Percentiles rank a stretch among this genome's conserved stretches.
phyloP scores from a whole-genome alignment of 2,888 invertebrate species.

The Drosophila buzzatii region DNA sequence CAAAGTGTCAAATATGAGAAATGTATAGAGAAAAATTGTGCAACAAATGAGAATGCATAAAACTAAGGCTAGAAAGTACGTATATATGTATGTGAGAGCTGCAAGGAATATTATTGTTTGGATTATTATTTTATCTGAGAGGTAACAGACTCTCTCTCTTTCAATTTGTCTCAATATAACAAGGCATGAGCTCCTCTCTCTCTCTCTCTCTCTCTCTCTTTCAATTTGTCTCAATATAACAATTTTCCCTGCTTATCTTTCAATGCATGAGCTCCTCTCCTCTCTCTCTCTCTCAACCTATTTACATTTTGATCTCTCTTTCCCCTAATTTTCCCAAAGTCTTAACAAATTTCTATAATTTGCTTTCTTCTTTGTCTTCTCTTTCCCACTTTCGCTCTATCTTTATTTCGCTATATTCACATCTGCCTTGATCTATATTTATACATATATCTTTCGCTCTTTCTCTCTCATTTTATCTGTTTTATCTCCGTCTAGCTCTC shows the following conservation, averaged over 20 bases:
- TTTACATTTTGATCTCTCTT: not conserved
- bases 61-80: not conserved
- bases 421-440: not conserved
- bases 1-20: conserved; percentile 10
- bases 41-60: not conserved
- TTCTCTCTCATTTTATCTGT: not conserved
- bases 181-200: no score
- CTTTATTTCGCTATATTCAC: not conserved
- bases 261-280: no score
- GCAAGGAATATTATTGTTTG: not conserved
- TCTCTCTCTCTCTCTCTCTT: not conserved
- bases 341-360: not conserved
- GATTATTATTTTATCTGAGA: no score
- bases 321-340: not conserved
- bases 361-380: accelerated
- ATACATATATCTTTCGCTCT: not conserved
- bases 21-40: conserved; percentile 1
- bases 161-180: no score
- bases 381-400: not conserved
- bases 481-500: not conserved
- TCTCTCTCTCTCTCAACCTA: not conserved
- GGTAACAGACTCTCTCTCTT: not conserved
- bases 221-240: no score
- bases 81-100: not conserved
- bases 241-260: not conserved